Percentiles rank a stretch among this genome's conserved stretches.
phyloP scores from a whole-genome alignment of 1,140 invertebrate species.

The Solen grandis region DNA sequence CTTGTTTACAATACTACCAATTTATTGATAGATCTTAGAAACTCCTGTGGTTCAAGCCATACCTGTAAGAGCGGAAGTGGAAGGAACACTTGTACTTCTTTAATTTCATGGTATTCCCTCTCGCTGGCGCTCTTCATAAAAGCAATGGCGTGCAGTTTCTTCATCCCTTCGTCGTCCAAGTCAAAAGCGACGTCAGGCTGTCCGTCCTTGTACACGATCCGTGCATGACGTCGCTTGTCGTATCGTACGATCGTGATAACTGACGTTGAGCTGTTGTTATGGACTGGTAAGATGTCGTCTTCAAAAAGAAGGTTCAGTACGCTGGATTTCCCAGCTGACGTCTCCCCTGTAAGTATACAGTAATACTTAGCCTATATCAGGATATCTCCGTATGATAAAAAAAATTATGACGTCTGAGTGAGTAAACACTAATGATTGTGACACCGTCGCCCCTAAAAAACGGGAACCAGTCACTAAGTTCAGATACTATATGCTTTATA shows the following conservation, averaged over 20 bases:
- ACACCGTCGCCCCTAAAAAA: no score
- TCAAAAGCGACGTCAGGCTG: slow-evolving; percentile 26
- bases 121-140: slow-evolving; percentile 56
- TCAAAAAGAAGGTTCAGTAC: slow-evolving; percentile 74
- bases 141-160: slow-evolving; percentile 36
- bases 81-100: slow-evolving; percentile 65
- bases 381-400: no score
- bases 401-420: no score
- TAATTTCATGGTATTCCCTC: slow-evolving; percentile 58
- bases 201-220: slow-evolving; percentile 56
- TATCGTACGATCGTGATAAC: slow-evolving; percentile 71
- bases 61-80: slow-evolving; percentile 70
- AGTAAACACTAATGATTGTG: no score
- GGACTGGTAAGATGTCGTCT: slow-evolving; percentile 67
- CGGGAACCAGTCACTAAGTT: no score
- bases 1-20: no score
- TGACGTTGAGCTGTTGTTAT: slow-evolving; percentile 70
- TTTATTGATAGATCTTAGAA: no score
- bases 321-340: slow-evolving; percentile 74
- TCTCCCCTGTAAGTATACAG: slow-evolving; percentile 72
- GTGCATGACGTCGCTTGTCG: slow-evolving; percentile 13
- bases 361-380: not conserved
- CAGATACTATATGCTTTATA: no score
- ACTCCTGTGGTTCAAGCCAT: no score
- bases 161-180: slow-evolving; percentile 35